Conservation (phyloP, 2,888 invertebrate species). For the Plebejus anna region DNA sequence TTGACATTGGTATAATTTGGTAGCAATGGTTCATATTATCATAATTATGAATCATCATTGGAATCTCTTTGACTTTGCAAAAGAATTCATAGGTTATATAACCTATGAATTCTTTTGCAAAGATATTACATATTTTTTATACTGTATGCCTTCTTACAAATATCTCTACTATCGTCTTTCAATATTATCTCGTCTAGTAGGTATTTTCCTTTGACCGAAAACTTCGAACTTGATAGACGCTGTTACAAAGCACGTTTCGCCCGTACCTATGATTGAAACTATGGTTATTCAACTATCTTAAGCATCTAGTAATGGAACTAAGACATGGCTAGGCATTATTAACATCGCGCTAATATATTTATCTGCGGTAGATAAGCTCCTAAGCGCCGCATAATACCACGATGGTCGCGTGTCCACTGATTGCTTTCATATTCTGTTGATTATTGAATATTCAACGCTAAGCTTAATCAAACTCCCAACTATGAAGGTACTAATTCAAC, state of each 20-base stretch:
- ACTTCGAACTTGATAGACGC: neutral
- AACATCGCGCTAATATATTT: neutral
- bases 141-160: no score
- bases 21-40: no score
- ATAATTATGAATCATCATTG: no score
- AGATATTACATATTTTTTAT: no score
- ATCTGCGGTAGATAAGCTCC: neutral
- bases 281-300: neutral
- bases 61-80: no score
- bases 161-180: no score
- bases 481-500: neutral
- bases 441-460: neutral
- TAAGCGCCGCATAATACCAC: neutral
- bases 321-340: neutral
- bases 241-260: neutral
- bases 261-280: neutral
- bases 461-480: constrained; percentile 1
- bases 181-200: neutral
- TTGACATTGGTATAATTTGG: no score
- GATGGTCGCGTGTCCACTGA: constrained; percentile 1
- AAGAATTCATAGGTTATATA: no score
- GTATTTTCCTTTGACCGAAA: neutral
- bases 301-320: neutral
- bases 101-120: no score
- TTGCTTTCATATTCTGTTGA: neutral